Percentiles rank a stretch among this genome's conserved stretches.
Evolutionary conservation across 2,113 vertebrate genomes (phyloP).

Genomic region (Eurypyga helias): DNA sequence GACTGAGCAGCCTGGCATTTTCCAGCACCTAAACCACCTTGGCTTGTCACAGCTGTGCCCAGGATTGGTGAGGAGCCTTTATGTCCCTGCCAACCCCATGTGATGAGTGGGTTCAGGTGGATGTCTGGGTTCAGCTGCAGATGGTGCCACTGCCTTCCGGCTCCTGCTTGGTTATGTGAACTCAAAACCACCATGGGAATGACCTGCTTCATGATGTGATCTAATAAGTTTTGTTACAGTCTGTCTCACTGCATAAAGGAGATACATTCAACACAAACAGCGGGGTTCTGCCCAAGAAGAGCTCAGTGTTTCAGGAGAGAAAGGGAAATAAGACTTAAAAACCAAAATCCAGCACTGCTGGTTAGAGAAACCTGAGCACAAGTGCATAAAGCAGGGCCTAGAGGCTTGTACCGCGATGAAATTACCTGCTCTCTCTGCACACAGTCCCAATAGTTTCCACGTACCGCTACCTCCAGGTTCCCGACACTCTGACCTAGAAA

Average conservation of each 20-base stretch:
- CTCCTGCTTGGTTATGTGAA: neutral
- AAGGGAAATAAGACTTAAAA: neutral
- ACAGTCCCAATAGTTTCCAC: neutral
- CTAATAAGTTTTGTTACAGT: neutral
- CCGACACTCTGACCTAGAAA: neutral
- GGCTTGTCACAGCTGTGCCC: neutral
- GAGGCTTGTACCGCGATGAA: neutral
- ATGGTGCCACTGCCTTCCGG: neutral
- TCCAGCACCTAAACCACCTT: neutral
- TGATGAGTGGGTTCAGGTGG: neutral
- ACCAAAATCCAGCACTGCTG: neutral
- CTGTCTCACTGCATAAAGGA: neutral
- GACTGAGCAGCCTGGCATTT: fast-evolving
- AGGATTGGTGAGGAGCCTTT: neutral
- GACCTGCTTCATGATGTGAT: neutral
- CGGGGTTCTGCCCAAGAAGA: neutral
- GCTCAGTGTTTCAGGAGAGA: neutral
- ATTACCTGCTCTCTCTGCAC: neutral
- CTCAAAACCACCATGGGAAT: neutral
- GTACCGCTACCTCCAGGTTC: neutral
- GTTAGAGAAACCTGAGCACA: neutral
- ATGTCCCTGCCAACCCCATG: neutral
- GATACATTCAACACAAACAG: neutral
- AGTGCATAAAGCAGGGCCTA: neutral
- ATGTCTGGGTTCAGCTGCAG: neutral